Evolutionary conservation across 2,888 invertebrate species (phyloP).

Genomic region (Adela reaumurella): DNA sequence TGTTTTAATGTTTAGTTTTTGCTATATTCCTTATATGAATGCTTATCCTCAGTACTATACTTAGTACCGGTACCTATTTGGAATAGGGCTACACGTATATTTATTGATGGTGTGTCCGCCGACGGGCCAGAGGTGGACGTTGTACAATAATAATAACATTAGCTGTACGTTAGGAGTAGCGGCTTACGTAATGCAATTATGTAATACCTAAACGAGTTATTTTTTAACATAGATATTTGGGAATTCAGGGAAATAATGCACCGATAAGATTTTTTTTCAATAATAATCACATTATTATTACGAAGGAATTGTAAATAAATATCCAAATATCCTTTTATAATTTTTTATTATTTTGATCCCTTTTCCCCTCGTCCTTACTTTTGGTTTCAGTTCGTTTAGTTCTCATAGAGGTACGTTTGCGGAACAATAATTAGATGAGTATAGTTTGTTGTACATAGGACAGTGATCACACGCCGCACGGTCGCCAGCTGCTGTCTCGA

Average conservation of each 20-base stretch:
- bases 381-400: neutral
- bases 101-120: neutral
- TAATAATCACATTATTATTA: constrained; percentile 51
- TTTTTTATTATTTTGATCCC: constrained; percentile 45
- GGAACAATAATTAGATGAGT: no score
- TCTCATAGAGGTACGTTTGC: neutral
- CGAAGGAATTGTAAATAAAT: constrained; percentile 53
- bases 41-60: no score
- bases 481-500: constrained; percentile 48
- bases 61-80: no score
- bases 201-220: neutral
- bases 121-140: neutral
- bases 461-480: no score
- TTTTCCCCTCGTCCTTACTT: constrained; percentile 12
- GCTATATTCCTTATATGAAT: no score
- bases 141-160: neutral
- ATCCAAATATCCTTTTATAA: constrained; percentile 52
- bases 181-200: neutral
- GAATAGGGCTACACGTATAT: no score
- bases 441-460: no score
- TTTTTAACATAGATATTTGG: constrained; percentile 17
- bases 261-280: constrained; percentile 40
- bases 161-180: neutral
- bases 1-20: no score
- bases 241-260: constrained; percentile 40